These are phyloP conservation scores for Andrena camellia DNA, from an alignment of 2,888 invertebrate species.

Conservation along the genomic window DNA sequence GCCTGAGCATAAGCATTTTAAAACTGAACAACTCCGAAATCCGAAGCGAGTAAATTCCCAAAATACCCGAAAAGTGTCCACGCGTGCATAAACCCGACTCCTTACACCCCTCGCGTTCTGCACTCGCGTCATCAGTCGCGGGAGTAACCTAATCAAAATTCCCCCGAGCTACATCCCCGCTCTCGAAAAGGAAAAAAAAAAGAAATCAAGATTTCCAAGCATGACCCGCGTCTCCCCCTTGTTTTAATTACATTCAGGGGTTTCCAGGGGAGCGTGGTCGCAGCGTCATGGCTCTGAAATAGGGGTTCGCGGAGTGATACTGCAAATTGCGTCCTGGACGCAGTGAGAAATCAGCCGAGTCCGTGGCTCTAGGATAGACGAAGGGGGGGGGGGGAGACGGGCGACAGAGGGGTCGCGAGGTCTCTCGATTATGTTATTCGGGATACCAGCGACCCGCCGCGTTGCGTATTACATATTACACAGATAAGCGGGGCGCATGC, in stretches of 20 bases:
- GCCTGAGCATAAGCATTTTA: no score
- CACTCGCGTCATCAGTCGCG: neutral
- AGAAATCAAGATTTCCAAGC: constrained; percentile 3
- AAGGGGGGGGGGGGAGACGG: neutral
- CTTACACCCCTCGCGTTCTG: no score
- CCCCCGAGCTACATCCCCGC: neutral
- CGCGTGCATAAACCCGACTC: no score
- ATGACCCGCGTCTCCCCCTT: neutral
- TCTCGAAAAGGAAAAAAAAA: neutral
- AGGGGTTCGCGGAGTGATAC: constrained; percentile 28
- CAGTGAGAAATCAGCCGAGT: constrained; percentile 37
- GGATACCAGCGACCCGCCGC: constrained; percentile 29
- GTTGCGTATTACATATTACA: constrained; percentile 67
- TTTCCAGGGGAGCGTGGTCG: neutral
- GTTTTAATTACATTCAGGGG: constrained; percentile 20
- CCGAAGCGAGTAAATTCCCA: no score
- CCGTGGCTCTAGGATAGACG: constrained; percentile 16
- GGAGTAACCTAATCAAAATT: constrained; percentile 3
- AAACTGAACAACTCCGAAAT: no score
- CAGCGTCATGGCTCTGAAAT: constrained; percentile 21
- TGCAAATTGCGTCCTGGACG: constrained; percentile 34
- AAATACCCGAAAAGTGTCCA: no score
- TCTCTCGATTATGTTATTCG: constrained; percentile 69
- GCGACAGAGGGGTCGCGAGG: constrained; percentile 8
- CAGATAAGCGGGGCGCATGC: constrained; percentile 61